Base-by-base conservation (phyloP, 2,888 invertebrate genomes). In the Spicauda simplicius region DNA sequence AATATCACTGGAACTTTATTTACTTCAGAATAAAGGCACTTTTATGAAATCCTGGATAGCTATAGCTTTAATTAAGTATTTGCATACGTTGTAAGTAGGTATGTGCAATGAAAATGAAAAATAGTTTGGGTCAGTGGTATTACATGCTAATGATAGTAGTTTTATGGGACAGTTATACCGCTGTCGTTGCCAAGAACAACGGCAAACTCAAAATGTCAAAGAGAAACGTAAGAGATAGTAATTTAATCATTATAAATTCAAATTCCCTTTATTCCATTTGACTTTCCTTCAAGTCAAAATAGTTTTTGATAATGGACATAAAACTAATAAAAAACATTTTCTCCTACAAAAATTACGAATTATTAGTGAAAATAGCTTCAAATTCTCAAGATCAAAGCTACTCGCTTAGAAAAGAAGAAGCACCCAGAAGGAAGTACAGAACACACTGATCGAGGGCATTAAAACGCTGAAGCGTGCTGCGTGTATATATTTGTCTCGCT, bases 401-500 rank as follows among this genome's bases (percentile, higher is more conserved):
- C 11, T 8, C 37, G 18, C 30, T 19, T 8, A 62, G 53, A 65
- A 65, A 19, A 65, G 59, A 57, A 65, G 65, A 65, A 50, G 58
- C 19, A 65, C 18, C 33, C 45, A 65, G 65, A 65, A 59, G 64
- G 25, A 25, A 64, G 45, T 65, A 65, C 54, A 65, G 65, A 60
- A 55, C 45, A 48, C 33, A 56, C 30, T 20, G 59, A 55, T 55
- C 48, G 52, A 25, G 19, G 19, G 18, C 45, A 12, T 16, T 8
- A 25, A 55, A 41, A 54, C 54, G 54, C 25, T n/a, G 62, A 45
- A 18, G 16, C 37, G 33, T 54, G 55, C n/a, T 71, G 60, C 6
- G n/a, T 53, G 33, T 65, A 70, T 76, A 74, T 69, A 30, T 57
- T 71, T 70, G 59, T 85, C 83, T 79, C 83, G 68, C 78, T 90